A percentile compares a stretch with the other conserved stretches of the same genome.
These are phyloP conservation scores for Drosophila testacea DNA, from an alignment of 2,888 invertebrate species.

Conservation along the genomic window DNA sequence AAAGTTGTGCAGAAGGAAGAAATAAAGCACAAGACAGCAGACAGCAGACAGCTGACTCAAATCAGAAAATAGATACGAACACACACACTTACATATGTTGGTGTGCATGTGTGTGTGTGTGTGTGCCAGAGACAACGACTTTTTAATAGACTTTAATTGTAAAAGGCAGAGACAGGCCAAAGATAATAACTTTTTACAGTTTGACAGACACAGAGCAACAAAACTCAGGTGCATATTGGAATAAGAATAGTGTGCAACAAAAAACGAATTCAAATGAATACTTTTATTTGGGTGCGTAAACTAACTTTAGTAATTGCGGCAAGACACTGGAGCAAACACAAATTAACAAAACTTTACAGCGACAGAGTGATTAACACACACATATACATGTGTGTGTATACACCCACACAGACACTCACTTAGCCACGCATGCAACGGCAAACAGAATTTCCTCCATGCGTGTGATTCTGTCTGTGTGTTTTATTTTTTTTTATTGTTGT, in stretches of 20 bases:
- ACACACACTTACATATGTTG: constrained; percentile 4
- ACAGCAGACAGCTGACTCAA: constrained; percentile 68
- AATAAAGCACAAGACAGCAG: constrained; percentile 58
- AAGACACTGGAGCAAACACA: constrained; percentile 69
- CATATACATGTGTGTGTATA: constrained; percentile 19
- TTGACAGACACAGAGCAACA: constrained; percentile 29
- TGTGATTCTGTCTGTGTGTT: constrained; percentile 29
- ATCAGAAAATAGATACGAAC: constrained; percentile 53
- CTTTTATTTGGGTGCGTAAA: constrained; percentile 19
- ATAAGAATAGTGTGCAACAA: constrained; percentile 13
- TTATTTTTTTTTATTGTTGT: constrained; percentile 32
- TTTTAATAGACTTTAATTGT: constrained; percentile 37
- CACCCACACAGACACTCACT: constrained; percentile 52
- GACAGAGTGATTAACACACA: constrained; percentile 57
- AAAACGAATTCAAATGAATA: background rate
- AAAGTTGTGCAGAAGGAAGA: constrained; percentile 72
- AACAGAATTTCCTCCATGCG: constrained; percentile 61
- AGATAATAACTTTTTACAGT: constrained; percentile 53
- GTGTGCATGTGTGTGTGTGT: constrained; percentile 5
- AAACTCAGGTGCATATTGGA: constrained; percentile 34
- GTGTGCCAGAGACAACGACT: constrained; percentile 24
- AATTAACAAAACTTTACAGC: constrained; percentile 65
- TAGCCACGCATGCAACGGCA: constrained; percentile 63
- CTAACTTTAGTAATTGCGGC: constrained; percentile 31
- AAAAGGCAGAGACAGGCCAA: constrained; percentile 20